Evolutionary conservation across 2,113 vertebrate genomes (phyloP).

Genomic region (Cephalopholis sonnerati): DNA sequence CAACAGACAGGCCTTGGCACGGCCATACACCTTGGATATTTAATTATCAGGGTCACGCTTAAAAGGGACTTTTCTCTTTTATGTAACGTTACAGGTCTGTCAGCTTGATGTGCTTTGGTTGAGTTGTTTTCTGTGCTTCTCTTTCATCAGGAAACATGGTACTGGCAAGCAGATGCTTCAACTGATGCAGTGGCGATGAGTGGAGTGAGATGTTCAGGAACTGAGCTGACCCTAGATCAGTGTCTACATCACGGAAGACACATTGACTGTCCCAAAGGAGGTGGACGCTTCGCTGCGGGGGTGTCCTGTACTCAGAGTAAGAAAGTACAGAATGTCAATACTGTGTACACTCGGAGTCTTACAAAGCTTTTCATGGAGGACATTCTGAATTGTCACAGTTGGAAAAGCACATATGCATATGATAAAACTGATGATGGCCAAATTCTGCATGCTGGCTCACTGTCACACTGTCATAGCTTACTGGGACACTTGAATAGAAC

Average conservation of each 20-base stretch:
- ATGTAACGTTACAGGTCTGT: background rate
- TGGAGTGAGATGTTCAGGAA: slow-evolving; percentile 94
- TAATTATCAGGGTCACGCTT: too few relatives aligned
- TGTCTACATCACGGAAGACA: slow-evolving; percentile 90
- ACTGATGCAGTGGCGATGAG: slow-evolving; percentile 91
- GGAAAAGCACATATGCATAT: background rate
- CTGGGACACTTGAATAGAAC: too few relatives aligned
- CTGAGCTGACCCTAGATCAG: slow-evolving; percentile 93
- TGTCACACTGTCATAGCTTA: too few relatives aligned
- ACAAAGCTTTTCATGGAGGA: background rate
- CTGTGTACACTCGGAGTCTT: background rate
- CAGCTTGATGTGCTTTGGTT: background rate
- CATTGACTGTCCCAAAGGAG: slow-evolving; percentile 88
- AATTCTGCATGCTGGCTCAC: too few relatives aligned
- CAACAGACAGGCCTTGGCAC: too few relatives aligned
- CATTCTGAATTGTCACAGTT: background rate
- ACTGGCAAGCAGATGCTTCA: slow-evolving; percentile 88
- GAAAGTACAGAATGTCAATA: slow-evolving; percentile 43
- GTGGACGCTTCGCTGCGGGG: slow-evolving; percentile 89
- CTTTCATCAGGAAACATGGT: slow-evolving; percentile 92
- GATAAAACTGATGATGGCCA: background rate
- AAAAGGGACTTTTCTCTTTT: too few relatives aligned
- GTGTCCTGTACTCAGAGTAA: slow-evolving; percentile 94
- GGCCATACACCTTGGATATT: too few relatives aligned
- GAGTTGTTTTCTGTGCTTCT: slow-evolving; percentile 1